Percentiles rank a stretch among this genome's conserved stretches.
Evolutionary conservation across 2,113 vertebrate species (phyloP).

Genomic region (Rhipidura dahli): DNA sequence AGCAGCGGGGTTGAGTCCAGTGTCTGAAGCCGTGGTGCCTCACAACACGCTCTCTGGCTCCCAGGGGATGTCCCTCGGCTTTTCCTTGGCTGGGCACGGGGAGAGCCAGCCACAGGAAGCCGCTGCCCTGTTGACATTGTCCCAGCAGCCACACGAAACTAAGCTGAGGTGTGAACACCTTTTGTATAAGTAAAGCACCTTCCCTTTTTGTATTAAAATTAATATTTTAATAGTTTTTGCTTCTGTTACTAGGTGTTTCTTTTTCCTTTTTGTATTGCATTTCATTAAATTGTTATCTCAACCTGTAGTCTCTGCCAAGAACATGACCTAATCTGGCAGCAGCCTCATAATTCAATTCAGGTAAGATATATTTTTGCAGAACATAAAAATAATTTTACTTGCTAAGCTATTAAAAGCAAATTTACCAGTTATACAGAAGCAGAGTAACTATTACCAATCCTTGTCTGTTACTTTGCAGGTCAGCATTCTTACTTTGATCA

Average conservation of each 20-base stretch:
- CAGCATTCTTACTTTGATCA: not conserved
- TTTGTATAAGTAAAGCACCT: not conserved
- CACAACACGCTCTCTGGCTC: fast-evolving
- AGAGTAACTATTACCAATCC: not conserved
- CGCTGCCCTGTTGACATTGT: no score
- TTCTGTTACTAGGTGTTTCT: not conserved
- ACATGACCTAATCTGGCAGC: not conserved
- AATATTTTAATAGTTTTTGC: not conserved
- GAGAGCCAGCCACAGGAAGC: fast-evolving
- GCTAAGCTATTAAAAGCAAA: not conserved
- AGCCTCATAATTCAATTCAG: not conserved
- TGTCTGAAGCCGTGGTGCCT: fast-evolving
- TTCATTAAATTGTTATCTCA: not conserved
- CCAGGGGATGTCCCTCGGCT: fast-evolving
- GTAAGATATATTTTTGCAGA: not conserved
- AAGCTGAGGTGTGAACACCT: not conserved
- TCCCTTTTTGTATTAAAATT: not conserved
- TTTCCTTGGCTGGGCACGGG: not conserved
- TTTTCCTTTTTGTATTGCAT: not conserved
- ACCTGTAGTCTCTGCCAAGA: not conserved
- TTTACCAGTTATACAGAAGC: not conserved
- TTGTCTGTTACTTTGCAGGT: not conserved
- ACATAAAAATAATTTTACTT: not conserved
- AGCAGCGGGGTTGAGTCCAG: not conserved
- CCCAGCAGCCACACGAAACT: not conserved